Base-by-base conservation (phyloP, 2,797 vertebrate species). In the Falco concolor region DNA sequence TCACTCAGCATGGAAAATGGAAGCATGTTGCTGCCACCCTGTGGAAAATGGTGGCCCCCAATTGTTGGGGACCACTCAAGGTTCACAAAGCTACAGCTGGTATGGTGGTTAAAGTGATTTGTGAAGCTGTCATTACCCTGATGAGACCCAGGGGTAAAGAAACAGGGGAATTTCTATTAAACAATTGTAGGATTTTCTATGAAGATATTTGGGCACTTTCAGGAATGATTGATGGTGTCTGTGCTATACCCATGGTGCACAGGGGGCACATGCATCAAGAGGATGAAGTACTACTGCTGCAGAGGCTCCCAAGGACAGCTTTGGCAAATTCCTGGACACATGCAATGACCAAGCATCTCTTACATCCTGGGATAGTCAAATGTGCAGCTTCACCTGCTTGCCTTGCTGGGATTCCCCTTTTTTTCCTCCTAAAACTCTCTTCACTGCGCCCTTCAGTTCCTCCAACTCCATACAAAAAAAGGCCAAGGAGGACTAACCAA, bases 21-120 rank as follows among this genome's bases (percentile, higher is more conserved):
- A 87, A 93, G 92, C 67, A n/a, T 88, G 73, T 25, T 96, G 85
- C 93, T 95, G 95, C 95, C 95, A 91, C 83, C 96, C 88, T 84
- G 96, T 94, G 96, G 96, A 91, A 95, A 88, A 86, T 3, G 50
- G 42, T 57, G 56, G 21, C 73, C 73, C 82, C 86, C 73, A 34
- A 0, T 3, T 47, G 42, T 5, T 40, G 65, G 50, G 50, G n/a
- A 70, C 40, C 72, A 11, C 36, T 64, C n/a, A 68, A 50, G 84
- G 40, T 54, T 38, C 63, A 25, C 45, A 18, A 45, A 76, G 38
- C 45, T 38, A 22, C 47, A 61, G 53, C 24, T 79, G 56, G 25
- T 7, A 19, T 1, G 34, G 36, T 30, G 63, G 57, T 57, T 45
- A 65, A 14, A 61, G 36, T 82, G 59, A 12, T 73, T 2, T 10